These are phyloP conservation scores for Laothoe populi DNA, from an alignment of 2,888 invertebrate genomes.

Conservation along the genomic window DNA sequence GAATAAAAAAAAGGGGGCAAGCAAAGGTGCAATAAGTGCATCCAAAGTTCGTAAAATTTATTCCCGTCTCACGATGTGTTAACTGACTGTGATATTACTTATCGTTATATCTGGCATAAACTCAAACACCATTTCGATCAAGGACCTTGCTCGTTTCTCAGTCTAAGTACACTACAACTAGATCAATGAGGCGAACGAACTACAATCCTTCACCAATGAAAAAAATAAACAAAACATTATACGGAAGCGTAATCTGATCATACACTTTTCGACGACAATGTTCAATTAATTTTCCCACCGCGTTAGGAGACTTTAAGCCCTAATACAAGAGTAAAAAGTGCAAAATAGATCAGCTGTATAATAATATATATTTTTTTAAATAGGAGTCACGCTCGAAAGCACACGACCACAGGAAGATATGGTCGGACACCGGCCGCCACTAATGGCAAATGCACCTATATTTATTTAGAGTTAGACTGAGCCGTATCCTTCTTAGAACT, in stretches of 20 bases:
- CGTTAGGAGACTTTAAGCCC: neutral
- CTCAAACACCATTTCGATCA: too few species aligned
- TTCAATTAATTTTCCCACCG: neutral
- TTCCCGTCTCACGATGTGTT: too few species aligned
- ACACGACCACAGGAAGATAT: slow-evolving; percentile 52
- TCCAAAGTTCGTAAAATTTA: too few species aligned
- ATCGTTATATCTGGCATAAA: too few species aligned
- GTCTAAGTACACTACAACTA: too few species aligned
- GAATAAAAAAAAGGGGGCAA: too few species aligned
- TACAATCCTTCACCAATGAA: too few species aligned
- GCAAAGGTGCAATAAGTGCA: too few species aligned
- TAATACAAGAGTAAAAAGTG: slow-evolving; percentile 34
- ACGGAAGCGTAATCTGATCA: neutral
- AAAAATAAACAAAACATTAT: neutral
- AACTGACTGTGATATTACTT: too few species aligned
- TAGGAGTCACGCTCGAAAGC: slow-evolving; percentile 62
- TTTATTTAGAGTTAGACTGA: slow-evolving; percentile 27
- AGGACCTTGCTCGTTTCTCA: too few species aligned
- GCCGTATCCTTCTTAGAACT: neutral
- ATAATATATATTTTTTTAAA: slow-evolving; percentile 46
- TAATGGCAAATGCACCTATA: slow-evolving; percentile 37
- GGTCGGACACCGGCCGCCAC: slow-evolving; percentile 44
- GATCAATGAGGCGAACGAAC: too few species aligned
- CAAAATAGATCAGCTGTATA: slow-evolving; percentile 37
- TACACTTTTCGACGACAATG: neutral